Conservation (phyloP, 1,140 invertebrate genomes). For the Achatina immaculata region DNA sequence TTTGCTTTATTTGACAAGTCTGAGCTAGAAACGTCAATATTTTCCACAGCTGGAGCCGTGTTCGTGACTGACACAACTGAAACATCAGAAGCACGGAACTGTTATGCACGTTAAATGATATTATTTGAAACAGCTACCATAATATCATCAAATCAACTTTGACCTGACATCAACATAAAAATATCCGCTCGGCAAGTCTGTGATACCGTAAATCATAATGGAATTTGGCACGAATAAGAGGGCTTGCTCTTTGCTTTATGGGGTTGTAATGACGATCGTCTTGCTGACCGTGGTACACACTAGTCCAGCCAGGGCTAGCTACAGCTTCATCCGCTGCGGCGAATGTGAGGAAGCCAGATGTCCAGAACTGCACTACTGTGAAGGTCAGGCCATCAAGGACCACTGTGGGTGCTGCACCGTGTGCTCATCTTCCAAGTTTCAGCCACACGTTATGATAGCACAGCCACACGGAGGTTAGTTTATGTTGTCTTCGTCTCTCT, state of each 20-base stretch:
- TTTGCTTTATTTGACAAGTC: slow-evolving; percentile 28
- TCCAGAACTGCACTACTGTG: slow-evolving; percentile 54
- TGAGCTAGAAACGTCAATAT: slow-evolving; percentile 16
- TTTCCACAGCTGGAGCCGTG: slow-evolving; percentile 12
- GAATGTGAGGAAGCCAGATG: slow-evolving; percentile 51
- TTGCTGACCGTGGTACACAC: background rate
- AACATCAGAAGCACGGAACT: no score
- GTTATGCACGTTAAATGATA: no score
- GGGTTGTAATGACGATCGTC: slow-evolving; percentile 32
- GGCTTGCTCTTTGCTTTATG: no score
- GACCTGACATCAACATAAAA: no score
- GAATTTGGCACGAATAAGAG: no score
- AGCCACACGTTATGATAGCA: slow-evolving; percentile 42
- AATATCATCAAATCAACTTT: no score
- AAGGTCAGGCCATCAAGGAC: slow-evolving; percentile 54
- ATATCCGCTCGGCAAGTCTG: no score
- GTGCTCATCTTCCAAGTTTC: slow-evolving; percentile 50
- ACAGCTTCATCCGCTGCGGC: slow-evolving; percentile 42
- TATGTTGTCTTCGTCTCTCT: background rate
- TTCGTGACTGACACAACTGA: no score
- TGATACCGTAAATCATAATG: no score
- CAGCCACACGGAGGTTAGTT: slow-evolving; percentile 30
- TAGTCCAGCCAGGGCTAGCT: background rate
- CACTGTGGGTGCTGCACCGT: slow-evolving; percentile 55
- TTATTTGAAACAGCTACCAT: no score